phyloP scores from a whole-genome alignment of 2,888 invertebrate genomes.

The Heteropelma amictum region DNA sequence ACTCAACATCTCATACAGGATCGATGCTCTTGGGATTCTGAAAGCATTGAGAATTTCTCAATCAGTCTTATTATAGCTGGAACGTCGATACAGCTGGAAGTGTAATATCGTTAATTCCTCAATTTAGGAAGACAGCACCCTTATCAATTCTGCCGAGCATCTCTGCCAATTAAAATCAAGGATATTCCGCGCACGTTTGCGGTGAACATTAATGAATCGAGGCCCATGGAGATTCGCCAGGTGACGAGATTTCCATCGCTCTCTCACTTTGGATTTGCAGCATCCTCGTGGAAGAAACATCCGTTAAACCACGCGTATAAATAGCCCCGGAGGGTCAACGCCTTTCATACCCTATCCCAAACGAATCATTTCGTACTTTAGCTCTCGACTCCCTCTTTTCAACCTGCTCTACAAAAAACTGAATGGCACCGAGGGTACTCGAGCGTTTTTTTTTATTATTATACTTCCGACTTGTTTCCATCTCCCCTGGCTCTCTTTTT shows the following conservation, averaged over 20 bases:
- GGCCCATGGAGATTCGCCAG: too few relatives aligned
- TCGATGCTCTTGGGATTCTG: too few relatives aligned
- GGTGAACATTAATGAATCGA: too few relatives aligned
- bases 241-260: not conserved
- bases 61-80: too few relatives aligned
- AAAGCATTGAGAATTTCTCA: too few relatives aligned
- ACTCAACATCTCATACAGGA: too few relatives aligned
- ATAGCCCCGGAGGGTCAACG: not conserved
- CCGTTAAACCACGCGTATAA: not conserved
- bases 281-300: not conserved
- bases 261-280: not conserved
- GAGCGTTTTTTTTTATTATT: slow-evolving; percentile 27
- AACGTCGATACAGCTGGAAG: too few relatives aligned
- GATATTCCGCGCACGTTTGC: too few relatives aligned
- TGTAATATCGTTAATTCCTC: too few relatives aligned
- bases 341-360: not conserved
- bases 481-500: not conserved
- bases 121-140: too few relatives aligned
- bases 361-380: slow-evolving; percentile 21
- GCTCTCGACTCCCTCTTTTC: slow-evolving; percentile 10
- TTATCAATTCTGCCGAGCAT: too few relatives aligned
- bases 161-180: too few relatives aligned
- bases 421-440: slow-evolving; percentile 10
- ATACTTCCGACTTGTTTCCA: slow-evolving; percentile 37
- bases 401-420: slow-evolving; percentile 7